phyloP scores from a whole-genome alignment of 2,888 invertebrate species.

The Acanthosepion lycidas region DNA sequence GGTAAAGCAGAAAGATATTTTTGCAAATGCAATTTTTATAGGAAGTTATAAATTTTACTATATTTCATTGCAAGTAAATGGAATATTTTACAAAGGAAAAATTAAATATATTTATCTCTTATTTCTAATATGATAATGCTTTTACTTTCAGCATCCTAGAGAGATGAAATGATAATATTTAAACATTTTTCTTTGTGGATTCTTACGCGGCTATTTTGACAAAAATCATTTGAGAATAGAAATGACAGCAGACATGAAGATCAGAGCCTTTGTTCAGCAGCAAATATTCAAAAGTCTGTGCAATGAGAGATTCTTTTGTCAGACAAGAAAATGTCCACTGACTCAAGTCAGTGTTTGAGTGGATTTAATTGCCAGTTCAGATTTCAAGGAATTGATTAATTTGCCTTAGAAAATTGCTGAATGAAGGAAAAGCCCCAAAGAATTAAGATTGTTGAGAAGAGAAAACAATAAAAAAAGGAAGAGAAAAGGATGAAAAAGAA shows the following conservation, averaged over 20 bases:
- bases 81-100: no score
- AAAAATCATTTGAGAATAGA: not conserved
- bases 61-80: no score
- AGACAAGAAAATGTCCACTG: constrained; percentile 33
- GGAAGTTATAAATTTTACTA: no score
- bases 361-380: constrained; percentile 33
- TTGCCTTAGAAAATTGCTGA: constrained; percentile 12
- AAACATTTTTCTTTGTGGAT: no score
- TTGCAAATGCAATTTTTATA: no score
- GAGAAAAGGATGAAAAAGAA: not conserved
- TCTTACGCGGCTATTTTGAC: not conserved
- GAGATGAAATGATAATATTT: not conserved
- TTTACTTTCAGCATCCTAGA: not conserved
- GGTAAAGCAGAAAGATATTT: no score
- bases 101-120: not conserved
- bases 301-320: constrained; percentile 1
- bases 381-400: constrained; percentile 33
- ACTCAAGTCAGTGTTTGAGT: constrained; percentile 33
- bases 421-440: constrained; percentile 9
- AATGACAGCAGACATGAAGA: constrained; percentile 8
- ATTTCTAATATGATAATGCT: not conserved
- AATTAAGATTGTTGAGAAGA: not conserved
- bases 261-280: not conserved
- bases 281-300: not conserved
- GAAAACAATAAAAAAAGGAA: not conserved